phyloP scores from a whole-genome alignment of 2,113 vertebrate genomes.

The Rhinopomastus cyanomelas region DNA sequence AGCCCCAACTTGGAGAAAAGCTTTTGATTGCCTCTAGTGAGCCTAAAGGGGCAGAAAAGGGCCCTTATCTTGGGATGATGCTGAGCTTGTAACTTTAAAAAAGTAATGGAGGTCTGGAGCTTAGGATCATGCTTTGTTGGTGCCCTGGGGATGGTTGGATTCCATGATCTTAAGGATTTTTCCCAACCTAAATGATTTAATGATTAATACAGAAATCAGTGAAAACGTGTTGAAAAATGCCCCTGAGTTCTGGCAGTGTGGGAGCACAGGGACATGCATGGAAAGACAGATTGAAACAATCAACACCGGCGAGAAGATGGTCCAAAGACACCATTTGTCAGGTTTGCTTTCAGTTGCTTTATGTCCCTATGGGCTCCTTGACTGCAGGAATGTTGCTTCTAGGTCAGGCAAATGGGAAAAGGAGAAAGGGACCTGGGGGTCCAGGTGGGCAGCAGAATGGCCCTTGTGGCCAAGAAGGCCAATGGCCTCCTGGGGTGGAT shows the following conservation, averaged over 20 bases:
- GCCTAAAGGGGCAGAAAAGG: neutral
- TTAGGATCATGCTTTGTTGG: too few relatives aligned
- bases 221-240: neutral
- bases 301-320: neutral
- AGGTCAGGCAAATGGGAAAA: neutral
- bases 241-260: neutral
- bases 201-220: accelerated
- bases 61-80: neutral
- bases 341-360: neutral
- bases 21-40: neutral
- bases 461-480: too few relatives aligned
- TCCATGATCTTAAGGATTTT: too few relatives aligned
- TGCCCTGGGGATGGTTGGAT: too few relatives aligned
- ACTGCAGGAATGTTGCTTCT: neutral
- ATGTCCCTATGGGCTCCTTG: too few relatives aligned
- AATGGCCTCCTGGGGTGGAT: too few relatives aligned
- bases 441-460: too few relatives aligned
- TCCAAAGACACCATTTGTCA: neutral
- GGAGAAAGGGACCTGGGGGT: too few relatives aligned
- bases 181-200: too few relatives aligned
- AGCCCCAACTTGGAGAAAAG: neutral
- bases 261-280: neutral
- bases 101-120: too few relatives aligned
- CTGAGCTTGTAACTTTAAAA: neutral
- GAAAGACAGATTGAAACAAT: neutral